Evolutionary conservation across 2,113 vertebrate genomes (phyloP).

Genomic region (Chrysochloris asiatica): DNA sequence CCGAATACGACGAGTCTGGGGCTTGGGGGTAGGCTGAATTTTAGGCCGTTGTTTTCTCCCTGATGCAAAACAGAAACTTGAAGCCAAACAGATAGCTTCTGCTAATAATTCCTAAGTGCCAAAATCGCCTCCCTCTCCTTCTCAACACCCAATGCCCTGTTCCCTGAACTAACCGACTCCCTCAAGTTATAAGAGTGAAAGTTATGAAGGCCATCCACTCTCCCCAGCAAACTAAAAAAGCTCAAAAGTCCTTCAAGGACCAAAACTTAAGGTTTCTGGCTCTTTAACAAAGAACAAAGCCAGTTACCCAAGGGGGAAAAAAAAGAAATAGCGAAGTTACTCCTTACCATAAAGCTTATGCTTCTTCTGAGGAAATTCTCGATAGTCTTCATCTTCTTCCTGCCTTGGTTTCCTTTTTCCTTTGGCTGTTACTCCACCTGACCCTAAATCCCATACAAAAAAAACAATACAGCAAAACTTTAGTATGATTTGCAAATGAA

Average conservation of each 20-base stretch:
- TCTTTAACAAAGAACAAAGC: conserved; percentile 18
- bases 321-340: conserved; percentile 14
- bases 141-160: neutral
- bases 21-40: conserved; percentile 81
- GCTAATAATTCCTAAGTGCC: neutral
- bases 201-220: neutral
- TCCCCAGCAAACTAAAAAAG: neutral
- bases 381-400: conserved; percentile 79
- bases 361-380: conserved; percentile 84
- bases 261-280: neutral
- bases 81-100: neutral
- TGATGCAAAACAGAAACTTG: conserved; percentile 72
- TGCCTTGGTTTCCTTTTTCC: conserved; percentile 82
- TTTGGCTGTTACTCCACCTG: conserved; percentile 76
- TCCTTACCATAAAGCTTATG: conserved; percentile 83
- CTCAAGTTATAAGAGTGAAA: conserved; percentile 3
- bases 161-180: neutral
- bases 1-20: conserved; percentile 78
- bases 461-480: conserved; percentile 46
- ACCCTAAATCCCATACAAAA: conserved; percentile 23
- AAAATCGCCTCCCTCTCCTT: conserved; percentile 5
- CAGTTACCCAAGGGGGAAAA: neutral
- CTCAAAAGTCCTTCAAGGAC: neutral
- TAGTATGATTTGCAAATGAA: neutral
- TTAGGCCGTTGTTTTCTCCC: conserved; percentile 81